Conservation (phyloP, 2,113 vertebrate species). For the Euleptes europaea region DNA sequence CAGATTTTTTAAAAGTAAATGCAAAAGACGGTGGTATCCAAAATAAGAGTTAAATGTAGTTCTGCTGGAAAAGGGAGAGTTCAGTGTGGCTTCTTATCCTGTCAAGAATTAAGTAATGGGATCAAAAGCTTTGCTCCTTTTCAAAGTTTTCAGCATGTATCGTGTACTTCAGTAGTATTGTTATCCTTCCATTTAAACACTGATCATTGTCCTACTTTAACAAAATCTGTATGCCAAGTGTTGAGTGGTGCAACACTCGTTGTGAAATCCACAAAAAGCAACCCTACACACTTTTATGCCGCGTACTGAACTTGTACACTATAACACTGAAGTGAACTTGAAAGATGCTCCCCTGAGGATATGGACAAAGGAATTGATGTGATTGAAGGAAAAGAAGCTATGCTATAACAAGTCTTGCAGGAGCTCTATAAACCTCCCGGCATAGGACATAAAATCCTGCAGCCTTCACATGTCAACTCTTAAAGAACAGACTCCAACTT, state of each 20-base stretch:
- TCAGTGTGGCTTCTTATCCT: background rate
- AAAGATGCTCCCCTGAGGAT: background rate
- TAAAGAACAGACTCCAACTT: too few species aligned
- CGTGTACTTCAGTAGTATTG: background rate
- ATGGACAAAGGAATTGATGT: conserved; percentile 19
- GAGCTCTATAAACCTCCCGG: background rate
- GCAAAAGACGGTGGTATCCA: background rate
- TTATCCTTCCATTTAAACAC: background rate
- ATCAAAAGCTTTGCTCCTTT: background rate
- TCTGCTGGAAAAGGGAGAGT: background rate
- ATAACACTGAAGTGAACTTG: background rate
- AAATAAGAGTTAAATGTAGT: background rate
- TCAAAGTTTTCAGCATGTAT: background rate
- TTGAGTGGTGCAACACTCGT: conserved; percentile 2
- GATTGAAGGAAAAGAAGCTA: background rate
- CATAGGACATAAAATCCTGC: background rate
- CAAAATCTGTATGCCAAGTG: background rate
- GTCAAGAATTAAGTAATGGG: background rate
- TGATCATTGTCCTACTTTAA: background rate
- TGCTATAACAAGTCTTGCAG: background rate
- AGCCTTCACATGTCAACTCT: background rate
- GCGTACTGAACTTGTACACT: conserved; percentile 28
- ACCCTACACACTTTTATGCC: background rate
- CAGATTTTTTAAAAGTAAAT: background rate
- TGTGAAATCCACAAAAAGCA: background rate